phyloP scores from a whole-genome alignment of 2,113 vertebrate genomes.

The Percopsis transmontana region DNA sequence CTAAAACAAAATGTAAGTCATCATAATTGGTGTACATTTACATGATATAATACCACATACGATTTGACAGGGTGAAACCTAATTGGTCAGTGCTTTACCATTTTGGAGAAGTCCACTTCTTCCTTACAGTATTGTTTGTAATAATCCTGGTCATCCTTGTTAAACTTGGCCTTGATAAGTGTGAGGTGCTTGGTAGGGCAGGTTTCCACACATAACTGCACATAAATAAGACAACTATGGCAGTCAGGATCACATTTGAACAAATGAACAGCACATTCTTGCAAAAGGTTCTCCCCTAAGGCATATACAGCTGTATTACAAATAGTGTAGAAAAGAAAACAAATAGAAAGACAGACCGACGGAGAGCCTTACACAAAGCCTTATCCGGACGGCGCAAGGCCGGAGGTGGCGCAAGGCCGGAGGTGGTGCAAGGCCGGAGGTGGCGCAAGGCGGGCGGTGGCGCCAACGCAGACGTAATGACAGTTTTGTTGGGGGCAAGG shows the following conservation, averaged over 20 bases:
- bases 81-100: constrained; percentile 42
- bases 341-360: no score
- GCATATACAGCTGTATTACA: no score
- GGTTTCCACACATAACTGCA: constrained; percentile 86
- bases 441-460: no score
- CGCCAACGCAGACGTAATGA: no score
- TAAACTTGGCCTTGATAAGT: constrained; percentile 49
- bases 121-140: constrained; percentile 84
- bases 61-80: background rate
- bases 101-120: constrained; percentile 44
- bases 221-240: constrained; percentile 25
- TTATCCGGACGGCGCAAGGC: no score
- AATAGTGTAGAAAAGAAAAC: background rate
- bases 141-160: constrained; percentile 44
- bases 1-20: constrained; percentile 58
- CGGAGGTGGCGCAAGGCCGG: no score
- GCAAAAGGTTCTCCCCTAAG: no score
- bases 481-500: no score
- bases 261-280: background rate
- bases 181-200: constrained; percentile 84
- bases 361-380: no score
- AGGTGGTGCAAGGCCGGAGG: no score
- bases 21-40: background rate
- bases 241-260: background rate
- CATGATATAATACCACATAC: background rate